Percentiles rank a stretch among this genome's conserved stretches.
phyloP scores from a whole-genome alignment of 2,888 invertebrate genomes.

The Malthinus seriepunctatus region DNA sequence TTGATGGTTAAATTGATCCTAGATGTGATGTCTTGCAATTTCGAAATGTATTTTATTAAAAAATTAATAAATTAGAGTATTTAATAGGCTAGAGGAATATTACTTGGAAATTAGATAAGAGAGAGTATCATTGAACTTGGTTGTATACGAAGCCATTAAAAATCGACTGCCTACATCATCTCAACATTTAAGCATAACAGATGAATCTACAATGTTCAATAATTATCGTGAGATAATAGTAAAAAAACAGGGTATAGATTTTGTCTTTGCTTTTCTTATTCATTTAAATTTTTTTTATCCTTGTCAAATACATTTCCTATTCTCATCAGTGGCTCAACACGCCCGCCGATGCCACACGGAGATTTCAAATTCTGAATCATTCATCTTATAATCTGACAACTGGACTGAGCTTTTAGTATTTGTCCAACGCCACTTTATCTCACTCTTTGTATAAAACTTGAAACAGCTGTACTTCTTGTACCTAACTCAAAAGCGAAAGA shows the following conservation, averaged over 20 bases:
- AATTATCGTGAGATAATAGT: constrained; percentile 35
- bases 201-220: constrained; percentile 34
- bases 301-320: constrained; percentile 21
- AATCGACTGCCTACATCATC: constrained; percentile 27
- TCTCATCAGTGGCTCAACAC: constrained; percentile 29
- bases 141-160: constrained; percentile 17
- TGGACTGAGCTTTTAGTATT: constrained; percentile 50
- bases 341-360: constrained; percentile 40
- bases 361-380: constrained; percentile 57
- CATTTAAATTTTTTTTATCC: constrained; percentile 15
- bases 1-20: no score
- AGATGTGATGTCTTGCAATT: no score
- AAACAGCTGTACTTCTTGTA: constrained; percentile 30
- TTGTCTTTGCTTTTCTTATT: constrained; percentile 12
- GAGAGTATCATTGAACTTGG: constrained; percentile 19
- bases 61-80: no score
- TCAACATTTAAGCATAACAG: constrained; percentile 33
- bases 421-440: constrained; percentile 34
- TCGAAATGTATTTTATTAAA: no score
- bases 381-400: constrained; percentile 59
- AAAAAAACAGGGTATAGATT: constrained; percentile 23
- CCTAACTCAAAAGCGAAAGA: constrained; percentile 18
- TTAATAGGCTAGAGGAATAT: no score
- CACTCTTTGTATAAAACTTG: constrained; percentile 29
- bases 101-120: background rate